Conservation (phyloP, 1,140 invertebrate genomes). For the Glomeris maerens region DNA sequence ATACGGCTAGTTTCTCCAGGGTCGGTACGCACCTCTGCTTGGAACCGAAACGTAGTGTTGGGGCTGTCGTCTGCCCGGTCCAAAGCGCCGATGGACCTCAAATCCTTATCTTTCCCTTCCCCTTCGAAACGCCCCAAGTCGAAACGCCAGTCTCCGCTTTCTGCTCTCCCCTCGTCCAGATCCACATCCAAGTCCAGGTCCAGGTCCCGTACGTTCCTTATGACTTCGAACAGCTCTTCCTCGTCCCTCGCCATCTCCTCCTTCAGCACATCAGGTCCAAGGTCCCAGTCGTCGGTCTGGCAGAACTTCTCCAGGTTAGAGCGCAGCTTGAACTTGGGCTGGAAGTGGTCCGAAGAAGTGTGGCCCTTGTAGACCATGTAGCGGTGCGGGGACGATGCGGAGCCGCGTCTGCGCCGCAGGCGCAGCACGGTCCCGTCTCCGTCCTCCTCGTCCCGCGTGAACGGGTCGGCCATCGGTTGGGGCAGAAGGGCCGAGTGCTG, state of each 20-base stretch:
- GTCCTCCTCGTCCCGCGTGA: not conserved
- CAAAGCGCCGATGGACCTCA: too few relatives aligned
- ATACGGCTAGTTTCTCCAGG: too few relatives aligned
- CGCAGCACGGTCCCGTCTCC: too few relatives aligned
- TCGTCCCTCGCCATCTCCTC: slow-evolving; percentile 20
- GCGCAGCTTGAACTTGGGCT: slow-evolving; percentile 38
- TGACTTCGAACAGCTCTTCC: slow-evolving; percentile 18
- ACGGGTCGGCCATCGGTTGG: not conserved
- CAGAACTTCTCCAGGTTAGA: slow-evolving; percentile 40
- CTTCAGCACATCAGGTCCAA: slow-evolving; percentile 12
- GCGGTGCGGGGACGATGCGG: slow-evolving; percentile 31
- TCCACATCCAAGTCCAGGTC: slow-evolving; percentile 17
- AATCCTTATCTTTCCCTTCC: too few relatives aligned
- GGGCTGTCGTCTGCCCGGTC: too few relatives aligned
- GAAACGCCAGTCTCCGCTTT: not conserved
- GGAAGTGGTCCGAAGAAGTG: slow-evolving; percentile 27
- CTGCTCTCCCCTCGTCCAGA: slow-evolving; percentile 8
- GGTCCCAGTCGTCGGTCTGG: slow-evolving; percentile 35
- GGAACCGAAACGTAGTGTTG: too few relatives aligned
- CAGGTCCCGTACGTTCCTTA: slow-evolving; percentile 17
- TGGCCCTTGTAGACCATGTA: slow-evolving; percentile 39
- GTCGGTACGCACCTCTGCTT: too few relatives aligned
- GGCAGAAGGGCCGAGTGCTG: not conserved
- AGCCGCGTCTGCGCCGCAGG: slow-evolving; percentile 18
- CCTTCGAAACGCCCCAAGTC: not conserved